Evolutionary conservation across 2,888 invertebrate species (phyloP).

Genomic region (Muscina levida): DNA sequence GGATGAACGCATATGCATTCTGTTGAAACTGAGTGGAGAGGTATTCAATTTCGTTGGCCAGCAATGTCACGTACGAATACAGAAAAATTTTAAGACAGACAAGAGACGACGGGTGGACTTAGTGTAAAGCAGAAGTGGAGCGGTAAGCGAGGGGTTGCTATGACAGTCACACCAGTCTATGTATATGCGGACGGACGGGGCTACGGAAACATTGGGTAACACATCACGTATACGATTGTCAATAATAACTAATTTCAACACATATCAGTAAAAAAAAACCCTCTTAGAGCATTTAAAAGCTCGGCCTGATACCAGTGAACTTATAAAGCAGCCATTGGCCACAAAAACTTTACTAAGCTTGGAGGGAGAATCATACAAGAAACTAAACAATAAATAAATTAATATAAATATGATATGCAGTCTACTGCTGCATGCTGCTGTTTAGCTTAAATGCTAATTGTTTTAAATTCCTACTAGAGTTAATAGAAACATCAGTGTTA

Average conservation of each 20-base stretch:
- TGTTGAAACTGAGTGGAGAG: constrained; percentile 14
- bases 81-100: constrained; percentile 5
- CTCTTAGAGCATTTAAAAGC: constrained; percentile 4
- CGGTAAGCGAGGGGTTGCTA: too few species aligned
- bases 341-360: too few species aligned
- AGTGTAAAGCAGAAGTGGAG: neutral
- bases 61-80: constrained; percentile 61
- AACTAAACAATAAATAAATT: too few species aligned
- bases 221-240: constrained; percentile 61
- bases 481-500: too few species aligned
- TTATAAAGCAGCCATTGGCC: too few species aligned
- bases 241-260: constrained; percentile 64
- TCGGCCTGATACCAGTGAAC: neutral
- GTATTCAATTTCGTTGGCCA: constrained; percentile 53
- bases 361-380: too few species aligned
- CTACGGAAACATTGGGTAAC: constrained; percentile 61
- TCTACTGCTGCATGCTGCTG: too few species aligned
- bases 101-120: constrained; percentile 3
- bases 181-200: too few species aligned
- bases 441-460: too few species aligned
- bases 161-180: too few species aligned
- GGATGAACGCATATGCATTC: neutral
- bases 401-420: too few species aligned
- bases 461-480: too few species aligned
- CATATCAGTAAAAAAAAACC: constrained; percentile 33